Evolutionary conservation across 2,888 invertebrate species (phyloP), one percentile per base, ranked within the genome.

Genomic region (Disparrhopalites patrizii): DNA sequence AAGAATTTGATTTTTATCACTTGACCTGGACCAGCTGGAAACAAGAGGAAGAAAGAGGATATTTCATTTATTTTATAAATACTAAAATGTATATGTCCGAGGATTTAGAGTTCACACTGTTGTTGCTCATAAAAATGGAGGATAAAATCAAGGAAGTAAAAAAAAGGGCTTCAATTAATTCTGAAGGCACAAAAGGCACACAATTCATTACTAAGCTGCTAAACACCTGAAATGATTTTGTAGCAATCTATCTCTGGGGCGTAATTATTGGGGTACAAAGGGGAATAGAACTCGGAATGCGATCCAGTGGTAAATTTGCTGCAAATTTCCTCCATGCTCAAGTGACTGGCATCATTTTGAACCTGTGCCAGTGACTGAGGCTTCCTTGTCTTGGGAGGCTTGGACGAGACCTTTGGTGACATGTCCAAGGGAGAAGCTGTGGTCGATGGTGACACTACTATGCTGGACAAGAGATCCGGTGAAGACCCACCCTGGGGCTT

Each of bases 1-100:
- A 89, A 84, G 81, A 91, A 91, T 79, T 91, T 90, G 76, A 92
- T 81, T 70, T 85, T 84, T 73, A 92, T 83, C 70, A 86, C 81
- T 79, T 85, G 83, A 56, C 86, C 86, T 71, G 81, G 80, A 40
- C 85, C 85, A 70, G 86, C 86, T 83, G 83, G 76, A 43, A 65
- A 8, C 20, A n/a, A n/a, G n/a, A n/a, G n/a, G n/a, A n/a, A n/a
- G n/a, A n/a, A n/a, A n/a, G n/a, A n/a, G n/a, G n/a, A n/a, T n/a
- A n/a, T n/a, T n/a, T n/a, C n/a, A n/a, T n/a, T n/a, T n/a, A n/a
- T n/a, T n/a, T n/a, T n/a, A n/a, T n/a, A n/a, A n/a, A n/a, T n/a
- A n/a, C n/a, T n/a, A n/a, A n/a, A n/a, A n/a, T n/a, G n/a, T n/a
- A n/a, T n/a, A n/a, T n/a, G n/a, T n/a, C n/a, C n/a, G n/a, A n/a